Conservation (phyloP, 2,888 invertebrate genomes). For the Hirudinaria manillensis region DNA sequence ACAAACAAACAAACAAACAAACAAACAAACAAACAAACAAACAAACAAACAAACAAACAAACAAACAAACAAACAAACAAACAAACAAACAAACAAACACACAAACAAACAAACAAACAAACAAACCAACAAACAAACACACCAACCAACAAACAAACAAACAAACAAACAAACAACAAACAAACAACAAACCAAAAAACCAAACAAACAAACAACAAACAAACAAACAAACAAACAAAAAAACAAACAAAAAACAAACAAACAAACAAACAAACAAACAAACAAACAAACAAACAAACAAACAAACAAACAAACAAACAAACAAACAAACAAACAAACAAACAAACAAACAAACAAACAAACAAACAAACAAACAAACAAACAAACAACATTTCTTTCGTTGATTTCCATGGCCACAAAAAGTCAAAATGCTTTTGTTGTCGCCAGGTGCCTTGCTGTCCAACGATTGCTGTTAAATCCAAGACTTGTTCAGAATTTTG, state of each 20-base stretch:
- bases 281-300: neutral
- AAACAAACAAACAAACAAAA: neutral
- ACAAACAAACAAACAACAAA: neutral
- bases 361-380: neutral
- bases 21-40: neutral
- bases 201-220: no score
- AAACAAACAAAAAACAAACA: neutral
- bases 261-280: neutral
- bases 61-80: neutral
- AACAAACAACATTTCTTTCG: no score
- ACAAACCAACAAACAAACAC: neutral
- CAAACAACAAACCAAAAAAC: no score
- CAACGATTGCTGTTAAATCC: no score
- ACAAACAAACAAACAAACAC: neutral
- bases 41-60: neutral
- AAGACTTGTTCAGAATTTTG: no score
- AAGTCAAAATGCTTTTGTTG: neutral
- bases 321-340: neutral
- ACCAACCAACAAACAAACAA: neutral
- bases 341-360: neutral
- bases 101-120: neutral
- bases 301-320: neutral
- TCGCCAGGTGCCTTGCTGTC: neutral
- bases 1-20: conserved; percentile 1
- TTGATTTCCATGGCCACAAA: neutral